Evolutionary conservation across 2,113 vertebrate genomes (phyloP).

Genomic region (Raja brachyura): DNA sequence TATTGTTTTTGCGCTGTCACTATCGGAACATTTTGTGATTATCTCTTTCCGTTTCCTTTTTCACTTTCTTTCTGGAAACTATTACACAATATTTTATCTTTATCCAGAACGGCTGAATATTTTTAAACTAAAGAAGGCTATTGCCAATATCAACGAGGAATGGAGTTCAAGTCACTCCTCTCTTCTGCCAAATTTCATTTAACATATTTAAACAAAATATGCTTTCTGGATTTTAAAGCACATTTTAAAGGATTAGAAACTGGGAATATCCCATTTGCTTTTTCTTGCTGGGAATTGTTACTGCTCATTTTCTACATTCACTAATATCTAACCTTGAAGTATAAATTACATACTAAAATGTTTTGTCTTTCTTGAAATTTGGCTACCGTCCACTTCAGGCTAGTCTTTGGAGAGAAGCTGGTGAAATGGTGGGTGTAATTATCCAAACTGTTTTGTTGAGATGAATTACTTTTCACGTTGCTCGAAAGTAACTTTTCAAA

Average conservation of each 20-base stretch:
- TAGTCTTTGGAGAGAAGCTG: neutral
- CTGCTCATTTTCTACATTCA: neutral
- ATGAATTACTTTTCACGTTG: neutral
- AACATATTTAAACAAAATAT: neutral
- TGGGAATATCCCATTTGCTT: neutral
- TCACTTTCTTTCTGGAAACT: neutral
- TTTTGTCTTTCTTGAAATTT: neutral
- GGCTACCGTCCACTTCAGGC: neutral
- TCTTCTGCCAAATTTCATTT: neutral
- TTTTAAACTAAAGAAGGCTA: neutral
- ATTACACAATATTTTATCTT: neutral
- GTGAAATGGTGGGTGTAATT: neutral
- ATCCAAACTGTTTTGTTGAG: neutral
- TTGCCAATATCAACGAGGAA: neutral
- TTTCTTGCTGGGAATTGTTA: neutral
- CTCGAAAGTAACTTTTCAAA: neutral
- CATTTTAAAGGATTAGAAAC: too few relatives aligned
- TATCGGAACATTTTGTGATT: neutral
- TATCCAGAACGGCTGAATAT: neutral
- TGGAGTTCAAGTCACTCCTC: too few relatives aligned
- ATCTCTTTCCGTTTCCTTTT: neutral
- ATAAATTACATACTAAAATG: neutral
- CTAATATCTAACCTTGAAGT: too few relatives aligned
- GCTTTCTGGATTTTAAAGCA: neutral
- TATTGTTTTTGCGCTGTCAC: neutral